These are phyloP conservation scores for Heterodera carotae DNA, from an alignment of 1,140 invertebrate species.

Conservation along the genomic window DNA sequence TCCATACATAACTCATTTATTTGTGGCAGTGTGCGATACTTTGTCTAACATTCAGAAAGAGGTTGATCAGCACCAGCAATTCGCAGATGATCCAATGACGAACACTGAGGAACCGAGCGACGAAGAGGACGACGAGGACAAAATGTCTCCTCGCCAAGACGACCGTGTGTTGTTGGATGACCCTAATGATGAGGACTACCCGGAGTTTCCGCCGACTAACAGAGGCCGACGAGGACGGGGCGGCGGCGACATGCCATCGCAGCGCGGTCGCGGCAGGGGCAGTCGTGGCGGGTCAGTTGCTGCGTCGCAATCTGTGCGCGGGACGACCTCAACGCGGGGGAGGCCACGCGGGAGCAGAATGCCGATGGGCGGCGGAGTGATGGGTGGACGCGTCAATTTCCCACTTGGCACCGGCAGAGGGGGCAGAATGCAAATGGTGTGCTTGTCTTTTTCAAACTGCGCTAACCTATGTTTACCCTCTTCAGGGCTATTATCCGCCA, in stretches of 20 bases:
- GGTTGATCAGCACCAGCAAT: slow-evolving; percentile 39
- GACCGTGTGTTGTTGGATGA: slow-evolving; percentile 20
- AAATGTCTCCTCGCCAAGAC: neutral
- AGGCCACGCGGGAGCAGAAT: slow-evolving; percentile 27
- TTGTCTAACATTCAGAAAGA: too few species aligned
- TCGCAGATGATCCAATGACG: slow-evolving; percentile 25
- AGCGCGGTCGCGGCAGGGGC: slow-evolving; percentile 6
- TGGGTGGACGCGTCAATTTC: slow-evolving; percentile 22
- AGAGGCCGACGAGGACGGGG: slow-evolving; percentile 19
- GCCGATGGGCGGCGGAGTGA: slow-evolving; percentile 17
- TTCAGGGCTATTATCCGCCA: slow-evolving; percentile 6
- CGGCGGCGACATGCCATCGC: neutral
- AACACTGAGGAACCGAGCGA: slow-evolving; percentile 18
- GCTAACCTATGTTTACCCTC: neutral
- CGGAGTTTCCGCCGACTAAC: slow-evolving; percentile 16
- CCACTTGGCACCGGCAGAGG: neutral
- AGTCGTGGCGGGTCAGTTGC: slow-evolving; percentile 16
- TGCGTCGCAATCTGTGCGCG: neutral
- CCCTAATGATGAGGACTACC: slow-evolving; percentile 24
- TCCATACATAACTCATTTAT: too few species aligned
- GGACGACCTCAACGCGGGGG: slow-evolving; percentile 4
- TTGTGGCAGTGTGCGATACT: too few species aligned
- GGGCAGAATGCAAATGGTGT: slow-evolving; percentile 16
- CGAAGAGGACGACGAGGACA: slow-evolving; percentile 38
- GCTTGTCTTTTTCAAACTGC: neutral